Evolutionary conservation across 2,797 vertebrate genomes (phyloP).

Genomic region (Scolopax rusticola): DNA sequence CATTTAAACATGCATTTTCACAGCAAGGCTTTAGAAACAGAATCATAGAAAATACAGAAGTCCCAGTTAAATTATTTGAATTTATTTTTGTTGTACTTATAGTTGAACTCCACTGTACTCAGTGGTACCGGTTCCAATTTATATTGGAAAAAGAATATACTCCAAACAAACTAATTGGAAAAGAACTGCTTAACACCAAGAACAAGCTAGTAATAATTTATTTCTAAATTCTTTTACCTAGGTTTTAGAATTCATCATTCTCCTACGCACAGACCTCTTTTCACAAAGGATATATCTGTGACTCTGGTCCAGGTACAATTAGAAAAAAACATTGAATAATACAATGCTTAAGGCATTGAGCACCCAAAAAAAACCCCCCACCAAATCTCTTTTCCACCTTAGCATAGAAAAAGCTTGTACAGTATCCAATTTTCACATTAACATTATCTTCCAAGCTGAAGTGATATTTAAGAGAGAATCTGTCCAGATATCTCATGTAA

Average conservation of each 20-base stretch:
- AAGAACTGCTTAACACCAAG: background rate
- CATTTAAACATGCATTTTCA: background rate
- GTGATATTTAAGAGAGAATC: background rate
- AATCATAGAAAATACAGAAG: background rate
- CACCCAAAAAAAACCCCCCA: background rate
- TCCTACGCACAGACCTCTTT: background rate
- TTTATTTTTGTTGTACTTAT: background rate
- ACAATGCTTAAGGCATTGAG: background rate
- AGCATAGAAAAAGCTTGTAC: background rate
- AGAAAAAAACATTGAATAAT: background rate
- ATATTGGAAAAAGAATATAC: background rate
- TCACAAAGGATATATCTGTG: background rate
- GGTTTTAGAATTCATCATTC: background rate
- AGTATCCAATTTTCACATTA: background rate
- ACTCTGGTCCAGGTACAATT: background rate
- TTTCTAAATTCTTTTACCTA: background rate
- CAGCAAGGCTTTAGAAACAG: background rate
- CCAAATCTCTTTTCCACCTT: background rate
- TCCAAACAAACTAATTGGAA: background rate
- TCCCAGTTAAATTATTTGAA: background rate
- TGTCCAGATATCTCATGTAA: background rate
- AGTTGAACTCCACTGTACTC: background rate
- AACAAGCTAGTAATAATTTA: background rate
- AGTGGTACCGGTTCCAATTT: background rate
- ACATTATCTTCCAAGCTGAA: background rate